Evolutionary conservation across 2,113 vertebrate species (phyloP).

Genomic region (Lasiurus cinereus): DNA sequence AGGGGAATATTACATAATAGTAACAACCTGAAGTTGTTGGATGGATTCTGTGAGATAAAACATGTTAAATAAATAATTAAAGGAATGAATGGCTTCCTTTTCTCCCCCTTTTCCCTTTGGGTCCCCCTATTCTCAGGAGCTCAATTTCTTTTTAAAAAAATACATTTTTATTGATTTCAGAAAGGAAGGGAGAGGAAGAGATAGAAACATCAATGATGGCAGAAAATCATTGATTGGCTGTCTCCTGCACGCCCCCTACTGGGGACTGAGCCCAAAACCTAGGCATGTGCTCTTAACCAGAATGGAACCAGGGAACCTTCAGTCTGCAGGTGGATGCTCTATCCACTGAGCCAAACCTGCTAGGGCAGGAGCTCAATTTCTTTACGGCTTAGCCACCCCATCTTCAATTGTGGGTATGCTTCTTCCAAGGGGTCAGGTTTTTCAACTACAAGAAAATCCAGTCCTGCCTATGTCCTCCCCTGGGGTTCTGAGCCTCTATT

Average conservation of each 20-base stretch:
- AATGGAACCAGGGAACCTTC: no score
- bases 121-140: not conserved
- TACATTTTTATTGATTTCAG: no score
- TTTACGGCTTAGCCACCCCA: not conserved
- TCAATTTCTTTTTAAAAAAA: not conserved
- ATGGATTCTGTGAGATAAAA: conserved; percentile 14
- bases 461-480: not conserved
- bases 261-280: no score
- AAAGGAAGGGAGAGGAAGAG: no score
- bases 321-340: no score
- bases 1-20: not conserved
- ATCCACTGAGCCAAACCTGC: no score
- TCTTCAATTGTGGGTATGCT: not conserved
- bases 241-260: no score
- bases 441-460: conserved; percentile 32
- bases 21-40: not conserved
- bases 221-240: no score
- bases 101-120: conserved; percentile 10
- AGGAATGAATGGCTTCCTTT: conserved; percentile 7
- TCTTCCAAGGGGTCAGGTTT: conserved; percentile 41
- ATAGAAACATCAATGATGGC: no score
- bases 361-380: not conserved
- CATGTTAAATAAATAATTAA: not conserved
- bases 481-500: not conserved
- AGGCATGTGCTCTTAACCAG: no score